Evolutionary conservation across 2,888 invertebrate species (phyloP), one percentile per base, ranked within the genome.

Genomic region (Unio delphinus): DNA sequence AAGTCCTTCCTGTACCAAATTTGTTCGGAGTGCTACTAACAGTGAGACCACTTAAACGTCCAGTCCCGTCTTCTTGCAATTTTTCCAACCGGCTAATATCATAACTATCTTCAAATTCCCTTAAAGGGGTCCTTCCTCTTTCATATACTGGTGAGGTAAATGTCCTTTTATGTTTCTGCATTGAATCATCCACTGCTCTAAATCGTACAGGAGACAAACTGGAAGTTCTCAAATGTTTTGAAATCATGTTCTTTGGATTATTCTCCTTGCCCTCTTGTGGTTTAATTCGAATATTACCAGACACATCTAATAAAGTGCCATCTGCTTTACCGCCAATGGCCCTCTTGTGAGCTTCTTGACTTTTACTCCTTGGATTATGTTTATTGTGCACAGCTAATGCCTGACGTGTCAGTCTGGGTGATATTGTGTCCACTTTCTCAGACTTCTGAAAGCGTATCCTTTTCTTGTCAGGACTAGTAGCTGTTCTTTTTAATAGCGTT

Each of bases 381-480:
- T 64, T 23, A 45, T 80, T 73, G 64, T 80, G 80, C 23, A 66
- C 69, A 1, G 77, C 80, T 4, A 80, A 67, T 23, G 79, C 80
- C 20, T 72, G 68, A 15, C 73, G 59, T 26, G 80, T 80, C 6
- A 80, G 74, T 56, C 73, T 56, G 28, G 73, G 66, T 18, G 75
- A 73, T 3, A 69, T 59, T 1, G 65, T 15, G 4, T 69, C 28
- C 17, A 70, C 65, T 4, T 61, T 59, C 26, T 68, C 67, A 54
- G 69, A 67, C 17, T 56, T 18, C 30, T 55, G 20, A 34, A 67
- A 67, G 3, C 26, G 58, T 11, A 65, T 6, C 26, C 34, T 58
- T 34, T 55, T 58, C 60, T 72, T 67, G 56, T 77, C 77, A 15
- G 77, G 77, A 59, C 45, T 45, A 3, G 15, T 15, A 15, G 45